Conservation (phyloP, 2,113 vertebrate species). For the Steatornis caripensis region DNA sequence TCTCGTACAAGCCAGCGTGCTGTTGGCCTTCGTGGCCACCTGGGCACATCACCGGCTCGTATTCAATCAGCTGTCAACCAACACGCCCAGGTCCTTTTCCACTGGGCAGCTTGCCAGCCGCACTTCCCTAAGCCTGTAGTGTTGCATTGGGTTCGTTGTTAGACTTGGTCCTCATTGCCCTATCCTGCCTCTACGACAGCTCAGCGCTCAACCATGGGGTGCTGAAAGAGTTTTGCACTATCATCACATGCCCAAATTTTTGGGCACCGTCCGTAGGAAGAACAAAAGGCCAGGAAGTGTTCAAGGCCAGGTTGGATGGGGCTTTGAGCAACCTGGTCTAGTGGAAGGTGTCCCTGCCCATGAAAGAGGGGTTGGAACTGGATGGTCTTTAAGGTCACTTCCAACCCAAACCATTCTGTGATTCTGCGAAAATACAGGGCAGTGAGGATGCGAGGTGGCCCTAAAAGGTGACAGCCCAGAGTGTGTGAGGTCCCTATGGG, state of each 20-base stretch:
- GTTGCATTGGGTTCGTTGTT: accelerated
- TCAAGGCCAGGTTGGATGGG: background rate
- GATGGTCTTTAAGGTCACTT: background rate
- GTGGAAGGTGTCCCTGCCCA: background rate
- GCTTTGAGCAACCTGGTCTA: background rate
- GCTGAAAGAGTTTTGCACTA: background rate
- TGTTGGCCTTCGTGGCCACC: background rate
- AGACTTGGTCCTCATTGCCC: background rate
- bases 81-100: background rate
- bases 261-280: background rate
- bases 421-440: accelerated
- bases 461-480: accelerated
- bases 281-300: background rate
- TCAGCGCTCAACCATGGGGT: background rate
- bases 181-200: accelerated
- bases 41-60: background rate
- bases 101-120: background rate
- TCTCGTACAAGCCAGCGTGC: background rate
- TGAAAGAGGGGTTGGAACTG: background rate
- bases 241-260: background rate
- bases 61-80: accelerated
- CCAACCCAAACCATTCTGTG: accelerated
- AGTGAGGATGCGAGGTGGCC: accelerated
- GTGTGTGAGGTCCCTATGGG: accelerated
- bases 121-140: background rate